Evolutionary conservation across 2,888 invertebrate species (phyloP).

Genomic region (Drosophila sordidapex): DNA sequence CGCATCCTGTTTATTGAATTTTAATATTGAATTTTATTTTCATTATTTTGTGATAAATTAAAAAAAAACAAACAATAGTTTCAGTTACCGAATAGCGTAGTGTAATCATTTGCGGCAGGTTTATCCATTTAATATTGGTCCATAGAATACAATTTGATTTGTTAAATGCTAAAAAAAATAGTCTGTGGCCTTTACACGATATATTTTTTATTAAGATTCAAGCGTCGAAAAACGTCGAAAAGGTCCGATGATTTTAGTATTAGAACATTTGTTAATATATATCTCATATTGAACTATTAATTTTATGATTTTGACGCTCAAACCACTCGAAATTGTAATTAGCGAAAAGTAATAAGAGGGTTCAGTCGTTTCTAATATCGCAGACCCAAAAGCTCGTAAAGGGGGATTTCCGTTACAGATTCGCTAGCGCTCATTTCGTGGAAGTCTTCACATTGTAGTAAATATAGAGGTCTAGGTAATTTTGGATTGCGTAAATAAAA

Average conservation of each 20-base stretch:
- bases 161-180: neutral
- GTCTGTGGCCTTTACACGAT: neutral
- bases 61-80: neutral
- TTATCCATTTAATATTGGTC: neutral
- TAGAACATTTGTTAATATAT: neutral
- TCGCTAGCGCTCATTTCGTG: constrained; percentile 53
- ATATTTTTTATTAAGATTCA: neutral
- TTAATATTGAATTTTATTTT: neutral
- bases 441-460: constrained; percentile 78
- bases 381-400: constrained; percentile 81
- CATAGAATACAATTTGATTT: neutral
- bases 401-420: constrained; percentile 71
- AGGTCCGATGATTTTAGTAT: neutral
- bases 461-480: constrained; percentile 78
- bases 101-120: neutral
- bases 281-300: constrained; percentile 10
- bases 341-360: neutral
- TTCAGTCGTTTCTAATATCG: constrained; percentile 60
- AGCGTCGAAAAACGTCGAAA: neutral
- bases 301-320: constrained; percentile 9
- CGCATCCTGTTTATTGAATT: neutral
- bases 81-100: neutral
- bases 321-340: neutral
- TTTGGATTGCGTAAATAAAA: constrained; percentile 78
- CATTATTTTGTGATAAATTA: neutral